phyloP scores from a whole-genome alignment of 1,140 invertebrate species.

The Leptinotarsa lineolata region DNA sequence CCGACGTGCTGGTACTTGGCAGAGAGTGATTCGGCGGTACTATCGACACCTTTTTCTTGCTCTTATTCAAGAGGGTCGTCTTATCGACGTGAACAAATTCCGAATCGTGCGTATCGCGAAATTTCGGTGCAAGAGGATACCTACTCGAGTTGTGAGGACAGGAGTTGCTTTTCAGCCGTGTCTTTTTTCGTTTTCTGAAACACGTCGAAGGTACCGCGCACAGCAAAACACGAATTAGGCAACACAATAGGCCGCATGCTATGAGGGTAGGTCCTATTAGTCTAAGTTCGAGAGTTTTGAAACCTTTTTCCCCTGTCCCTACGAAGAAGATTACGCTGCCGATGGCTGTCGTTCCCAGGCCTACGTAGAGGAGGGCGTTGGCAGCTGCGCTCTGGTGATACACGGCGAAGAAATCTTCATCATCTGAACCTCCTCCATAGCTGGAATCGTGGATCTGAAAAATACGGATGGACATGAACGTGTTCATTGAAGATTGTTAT shows the following conservation, averaged over 20 bases:
- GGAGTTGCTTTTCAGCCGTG: constrained; percentile 49
- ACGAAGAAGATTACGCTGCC: constrained; percentile 86
- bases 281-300: constrained; percentile 81
- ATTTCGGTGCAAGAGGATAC: constrained; percentile 29
- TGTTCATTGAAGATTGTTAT: too few species aligned
- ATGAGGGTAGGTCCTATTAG: constrained; percentile 77
- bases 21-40: constrained; percentile 49
- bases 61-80: constrained; percentile 41
- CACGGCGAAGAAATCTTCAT: constrained; percentile 62
- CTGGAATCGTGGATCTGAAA: constrained; percentile 76
- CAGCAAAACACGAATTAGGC: constrained; percentile 63
- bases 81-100: constrained; percentile 45
- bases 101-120: constrained; percentile 33
- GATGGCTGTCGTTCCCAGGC: constrained; percentile 79
- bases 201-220: constrained; percentile 60
- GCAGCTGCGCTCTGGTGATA: constrained; percentile 69
- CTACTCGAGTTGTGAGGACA: constrained; percentile 47
- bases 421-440: constrained; percentile 69
- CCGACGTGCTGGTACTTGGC: constrained; percentile 49
- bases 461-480: background rate
- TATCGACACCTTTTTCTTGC: constrained; percentile 54
- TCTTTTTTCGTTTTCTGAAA: constrained; percentile 49
- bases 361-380: constrained; percentile 80
- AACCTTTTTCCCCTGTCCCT: constrained; percentile 86
- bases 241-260: constrained; percentile 63